Evolutionary conservation across 2,888 invertebrate genomes (phyloP).

Genomic region (Heliconius ismenius): DNA sequence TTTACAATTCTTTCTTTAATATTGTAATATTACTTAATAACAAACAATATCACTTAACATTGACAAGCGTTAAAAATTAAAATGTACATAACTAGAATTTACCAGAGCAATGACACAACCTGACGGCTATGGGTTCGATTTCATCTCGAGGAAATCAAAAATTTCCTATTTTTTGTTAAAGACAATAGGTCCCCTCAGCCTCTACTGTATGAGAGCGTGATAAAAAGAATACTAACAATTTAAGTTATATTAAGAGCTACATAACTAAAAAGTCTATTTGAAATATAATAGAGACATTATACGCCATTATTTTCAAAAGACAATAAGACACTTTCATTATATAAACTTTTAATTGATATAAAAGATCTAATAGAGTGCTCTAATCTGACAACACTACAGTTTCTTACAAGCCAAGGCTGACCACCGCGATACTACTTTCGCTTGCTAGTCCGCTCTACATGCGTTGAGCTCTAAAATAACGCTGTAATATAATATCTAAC

Average conservation of each 20-base stretch:
- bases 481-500: slow-evolving; percentile 26
- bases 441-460: slow-evolving; percentile 51
- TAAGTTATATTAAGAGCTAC: neutral
- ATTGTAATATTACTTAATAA: no score
- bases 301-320: slow-evolving; percentile 20
- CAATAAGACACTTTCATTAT: slow-evolving; percentile 27
- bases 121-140: no score
- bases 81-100: no score
- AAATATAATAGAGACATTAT: slow-evolving; percentile 3
- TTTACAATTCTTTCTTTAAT: no score
- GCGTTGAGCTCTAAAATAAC: slow-evolving; percentile 41
- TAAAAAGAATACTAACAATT: no score
- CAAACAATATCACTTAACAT: neutral
- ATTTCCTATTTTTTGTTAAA: no score
- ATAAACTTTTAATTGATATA: slow-evolving; percentile 32
- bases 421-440: slow-evolving; percentile 74
- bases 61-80: neutral
- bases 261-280: neutral
- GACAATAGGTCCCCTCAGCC: no score
- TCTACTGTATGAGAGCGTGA: no score
- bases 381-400: slow-evolving; percentile 44
- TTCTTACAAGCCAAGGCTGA: slow-evolving; percentile 67
- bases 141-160: no score
- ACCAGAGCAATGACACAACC: no score
- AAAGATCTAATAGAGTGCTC: slow-evolving; percentile 47